Conservation (phyloP, 2,888 invertebrate species). For the Diloba caeruleocephala region DNA sequence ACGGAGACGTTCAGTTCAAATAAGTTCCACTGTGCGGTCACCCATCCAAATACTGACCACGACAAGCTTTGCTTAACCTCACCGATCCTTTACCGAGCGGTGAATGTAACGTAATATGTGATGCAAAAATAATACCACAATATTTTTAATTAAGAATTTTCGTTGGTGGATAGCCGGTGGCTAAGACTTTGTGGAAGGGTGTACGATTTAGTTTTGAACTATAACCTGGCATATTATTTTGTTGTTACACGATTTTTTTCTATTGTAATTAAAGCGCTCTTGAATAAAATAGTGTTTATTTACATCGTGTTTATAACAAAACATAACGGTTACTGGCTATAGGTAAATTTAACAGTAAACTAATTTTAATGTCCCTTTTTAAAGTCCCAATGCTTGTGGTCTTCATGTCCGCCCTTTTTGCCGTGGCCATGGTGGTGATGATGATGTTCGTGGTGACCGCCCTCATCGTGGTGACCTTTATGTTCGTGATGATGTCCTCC, state of each 20-base stretch:
- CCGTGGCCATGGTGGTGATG: constrained; percentile 92
- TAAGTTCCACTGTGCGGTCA: too few species aligned
- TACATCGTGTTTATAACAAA: constrained; percentile 50
- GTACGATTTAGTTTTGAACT: too few species aligned
- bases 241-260: background rate
- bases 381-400: constrained; percentile 94
- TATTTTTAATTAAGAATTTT: too few species aligned
- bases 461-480: constrained; percentile 93
- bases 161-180: too few species aligned
- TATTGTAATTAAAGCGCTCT: constrained; percentile 2
- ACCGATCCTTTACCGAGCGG: too few species aligned
- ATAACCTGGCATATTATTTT: too few species aligned
- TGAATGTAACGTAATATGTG: too few species aligned
- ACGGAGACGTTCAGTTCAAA: too few species aligned
- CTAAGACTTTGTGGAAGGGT: too few species aligned
- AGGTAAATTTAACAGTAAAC: constrained; percentile 35
- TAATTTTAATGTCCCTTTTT: constrained; percentile 85
- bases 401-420: constrained; percentile 94
- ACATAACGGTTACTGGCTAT: constrained; percentile 35
- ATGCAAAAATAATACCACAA: too few species aligned
- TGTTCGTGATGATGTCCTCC: constrained; percentile 94
- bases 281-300: constrained; percentile 52
- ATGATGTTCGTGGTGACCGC: constrained; percentile 93
- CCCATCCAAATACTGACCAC: too few species aligned
- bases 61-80: too few species aligned